Percentiles rank a stretch among this genome's conserved stretches.
Conservation (phyloP, 2,113 vertebrate species). For the Plotosus lineatus region DNA sequence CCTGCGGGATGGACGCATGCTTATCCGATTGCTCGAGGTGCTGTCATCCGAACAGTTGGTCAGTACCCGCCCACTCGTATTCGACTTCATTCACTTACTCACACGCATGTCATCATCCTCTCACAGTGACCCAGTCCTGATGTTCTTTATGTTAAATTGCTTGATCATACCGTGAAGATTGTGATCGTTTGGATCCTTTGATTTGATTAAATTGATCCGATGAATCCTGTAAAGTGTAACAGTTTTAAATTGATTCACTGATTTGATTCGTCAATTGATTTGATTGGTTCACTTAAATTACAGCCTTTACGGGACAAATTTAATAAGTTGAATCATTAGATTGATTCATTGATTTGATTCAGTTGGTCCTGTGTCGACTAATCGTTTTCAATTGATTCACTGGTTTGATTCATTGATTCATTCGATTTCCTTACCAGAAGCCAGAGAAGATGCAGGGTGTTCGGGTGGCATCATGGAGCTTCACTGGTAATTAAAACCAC, state of each 20-base stretch:
- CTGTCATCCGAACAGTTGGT: constrained; percentile 92
- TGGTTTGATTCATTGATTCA: too few species aligned
- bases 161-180: not conserved
- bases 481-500: too few species aligned
- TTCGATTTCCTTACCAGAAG: too few species aligned
- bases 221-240: too few species aligned
- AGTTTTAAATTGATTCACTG: not conserved
- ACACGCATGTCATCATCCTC: not conserved
- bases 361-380: too few species aligned
- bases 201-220: not conserved
- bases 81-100: not conserved
- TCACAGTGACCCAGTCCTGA: not conserved
- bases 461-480: too few species aligned
- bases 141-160: not conserved
- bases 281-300: not conserved
- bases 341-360: too few species aligned
- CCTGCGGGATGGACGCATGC: constrained; percentile 88
- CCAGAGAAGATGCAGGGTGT: too few species aligned
- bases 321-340: too few species aligned
- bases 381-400: too few species aligned
- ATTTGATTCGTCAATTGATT: not conserved
- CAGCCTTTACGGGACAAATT: too few species aligned
- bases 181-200: not conserved
- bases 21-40: constrained; percentile 88
- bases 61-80: constrained; percentile 56